phyloP scores from a whole-genome alignment of 2,888 invertebrate species.

The Thumatha senex region DNA sequence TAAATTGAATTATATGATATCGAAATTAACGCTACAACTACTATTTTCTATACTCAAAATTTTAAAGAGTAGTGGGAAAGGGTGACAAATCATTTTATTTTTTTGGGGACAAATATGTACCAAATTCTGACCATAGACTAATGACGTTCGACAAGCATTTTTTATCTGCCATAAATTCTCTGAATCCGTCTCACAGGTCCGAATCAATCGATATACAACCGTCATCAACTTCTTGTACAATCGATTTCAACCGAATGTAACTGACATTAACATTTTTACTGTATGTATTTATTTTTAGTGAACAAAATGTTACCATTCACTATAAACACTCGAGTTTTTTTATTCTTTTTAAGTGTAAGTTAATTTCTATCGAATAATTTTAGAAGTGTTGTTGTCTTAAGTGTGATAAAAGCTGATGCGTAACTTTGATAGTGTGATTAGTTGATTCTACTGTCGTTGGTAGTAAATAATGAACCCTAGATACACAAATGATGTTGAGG shows the following conservation, averaged over 20 bases:
- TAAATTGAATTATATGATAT: no score
- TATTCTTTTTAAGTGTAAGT: conserved; percentile 69
- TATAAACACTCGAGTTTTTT: conserved; percentile 67
- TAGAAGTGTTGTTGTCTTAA: conserved; percentile 45
- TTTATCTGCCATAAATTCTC: conserved; percentile 34
- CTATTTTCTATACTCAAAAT: no score
- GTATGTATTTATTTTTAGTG: conserved; percentile 65
- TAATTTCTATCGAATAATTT: conserved; percentile 58
- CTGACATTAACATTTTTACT: conserved; percentile 29
- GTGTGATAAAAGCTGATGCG: conserved; percentile 20
- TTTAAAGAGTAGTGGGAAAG: no score
- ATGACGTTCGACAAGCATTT: conserved; percentile 4
- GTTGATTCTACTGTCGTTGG: conserved; percentile 22
- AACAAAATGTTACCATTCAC: conserved; percentile 81
- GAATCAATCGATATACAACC: conserved; percentile 20
- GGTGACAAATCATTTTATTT: no score
- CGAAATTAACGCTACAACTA: no score
- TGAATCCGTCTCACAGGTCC: conserved; percentile 24
- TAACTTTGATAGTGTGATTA: conserved; percentile 19
- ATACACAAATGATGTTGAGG: conserved; percentile 18
- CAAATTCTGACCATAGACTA: not conserved
- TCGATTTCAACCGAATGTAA: conserved; percentile 31
- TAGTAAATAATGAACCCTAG: conserved; percentile 30
- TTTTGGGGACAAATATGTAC: no score
- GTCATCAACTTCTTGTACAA: conserved; percentile 17